Evolutionary conservation across 2,113 vertebrate species (phyloP).

Genomic region (Hiodon tergisus): DNA sequence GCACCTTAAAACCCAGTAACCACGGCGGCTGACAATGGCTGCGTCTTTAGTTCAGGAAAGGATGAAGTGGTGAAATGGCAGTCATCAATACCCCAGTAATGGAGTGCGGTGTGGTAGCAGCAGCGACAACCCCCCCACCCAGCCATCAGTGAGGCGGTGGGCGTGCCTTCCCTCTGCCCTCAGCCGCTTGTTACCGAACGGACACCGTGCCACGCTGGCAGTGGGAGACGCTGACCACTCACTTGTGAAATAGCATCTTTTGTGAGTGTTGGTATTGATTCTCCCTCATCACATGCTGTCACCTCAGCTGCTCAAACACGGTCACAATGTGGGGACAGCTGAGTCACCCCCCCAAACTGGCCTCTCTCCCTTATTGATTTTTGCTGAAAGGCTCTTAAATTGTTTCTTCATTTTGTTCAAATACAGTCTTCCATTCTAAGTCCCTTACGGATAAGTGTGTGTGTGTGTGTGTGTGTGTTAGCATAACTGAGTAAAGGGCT

Average conservation of each 20-base stretch:
- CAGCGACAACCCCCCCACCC: constrained; percentile 35
- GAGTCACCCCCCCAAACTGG: constrained; percentile 62
- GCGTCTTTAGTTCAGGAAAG: constrained; percentile 35
- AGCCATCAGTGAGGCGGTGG: constrained; percentile 64
- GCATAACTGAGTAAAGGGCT: no score
- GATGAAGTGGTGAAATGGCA: constrained; percentile 48
- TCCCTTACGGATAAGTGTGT: constrained; percentile 52
- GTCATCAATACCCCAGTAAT: constrained; percentile 57
- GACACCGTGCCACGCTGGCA: constrained; percentile 61
- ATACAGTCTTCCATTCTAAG: constrained; percentile 56
- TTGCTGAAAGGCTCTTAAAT: constrained; percentile 76
- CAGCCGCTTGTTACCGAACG: constrained; percentile 85
- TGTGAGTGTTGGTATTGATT: constrained; percentile 86
- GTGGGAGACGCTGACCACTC: constrained; percentile 73
- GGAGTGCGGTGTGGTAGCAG: constrained; percentile 11
- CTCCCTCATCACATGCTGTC: constrained; percentile 63
- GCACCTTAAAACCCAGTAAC: neutral
- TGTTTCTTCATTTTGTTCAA: constrained; percentile 75
- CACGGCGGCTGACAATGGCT: neutral
- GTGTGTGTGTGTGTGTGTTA: no score
- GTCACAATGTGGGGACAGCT: constrained; percentile 63
- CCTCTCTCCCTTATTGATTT: constrained; percentile 76
- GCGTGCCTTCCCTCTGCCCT: constrained; percentile 69
- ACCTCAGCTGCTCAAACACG: constrained; percentile 59
- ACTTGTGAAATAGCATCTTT: constrained; percentile 97